Percentiles rank a stretch among this genome's conserved stretches.
Conservation (phyloP, 2,797 vertebrate genomes). For the Pelochelys cantorii region DNA sequence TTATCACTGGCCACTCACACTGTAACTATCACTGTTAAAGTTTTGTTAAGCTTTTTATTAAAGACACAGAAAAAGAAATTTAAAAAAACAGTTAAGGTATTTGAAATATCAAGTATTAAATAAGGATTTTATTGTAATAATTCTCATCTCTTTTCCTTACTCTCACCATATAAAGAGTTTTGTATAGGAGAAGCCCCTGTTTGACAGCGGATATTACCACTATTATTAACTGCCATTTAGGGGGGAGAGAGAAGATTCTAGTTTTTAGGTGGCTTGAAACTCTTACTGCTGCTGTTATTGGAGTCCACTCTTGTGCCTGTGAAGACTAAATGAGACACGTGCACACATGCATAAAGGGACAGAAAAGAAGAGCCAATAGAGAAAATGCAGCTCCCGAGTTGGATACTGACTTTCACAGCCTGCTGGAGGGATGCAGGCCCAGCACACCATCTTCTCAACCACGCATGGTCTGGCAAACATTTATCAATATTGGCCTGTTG, state of each 20-base stretch:
- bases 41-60: background rate
- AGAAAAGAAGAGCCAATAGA: background rate
- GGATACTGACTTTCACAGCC: background rate
- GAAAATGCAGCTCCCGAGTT: background rate
- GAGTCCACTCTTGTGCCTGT: background rate
- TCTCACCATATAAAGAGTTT: background rate
- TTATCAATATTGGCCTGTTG: background rate
- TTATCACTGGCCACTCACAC: background rate
- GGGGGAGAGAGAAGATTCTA: background rate
- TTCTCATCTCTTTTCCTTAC: background rate
- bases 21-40: background rate
- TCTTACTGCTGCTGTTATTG: background rate
- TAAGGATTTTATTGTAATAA: background rate
- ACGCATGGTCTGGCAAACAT: background rate
- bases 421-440: background rate
- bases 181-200: background rate
- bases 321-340: background rate
- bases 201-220: background rate
- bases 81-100: background rate
- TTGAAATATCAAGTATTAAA: background rate
- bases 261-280: background rate
- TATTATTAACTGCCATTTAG: background rate
- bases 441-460: background rate
- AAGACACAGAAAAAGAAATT: background rate
- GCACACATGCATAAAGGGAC: background rate